A percentile compares a stretch with the other conserved stretches of the same genome.
phyloP scores from a whole-genome alignment of 2,797 vertebrate species.

The Orestias chungarensis region DNA sequence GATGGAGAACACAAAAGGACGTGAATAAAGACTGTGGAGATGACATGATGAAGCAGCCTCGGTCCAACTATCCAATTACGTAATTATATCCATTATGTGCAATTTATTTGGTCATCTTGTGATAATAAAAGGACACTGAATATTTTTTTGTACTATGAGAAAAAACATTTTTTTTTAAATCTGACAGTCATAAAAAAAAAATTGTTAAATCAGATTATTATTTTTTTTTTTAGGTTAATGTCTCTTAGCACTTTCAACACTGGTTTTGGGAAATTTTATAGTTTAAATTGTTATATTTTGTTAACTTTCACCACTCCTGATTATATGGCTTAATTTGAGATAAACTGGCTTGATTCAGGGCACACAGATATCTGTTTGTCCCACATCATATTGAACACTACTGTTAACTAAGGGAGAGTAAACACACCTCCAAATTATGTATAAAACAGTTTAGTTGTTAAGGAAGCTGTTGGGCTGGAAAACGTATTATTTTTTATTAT shows the following conservation, averaged over 20 bases:
- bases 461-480: background rate
- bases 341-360: too few relatives aligned
- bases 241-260: too few relatives aligned
- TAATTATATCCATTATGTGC: conserved; percentile 14
- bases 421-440: background rate
- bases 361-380: background rate
- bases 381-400: background rate
- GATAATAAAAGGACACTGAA: background rate
- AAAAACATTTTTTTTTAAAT: background rate
- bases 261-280: too few relatives aligned
- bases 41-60: conserved; percentile 14
- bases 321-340: too few relatives aligned
- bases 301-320: too few relatives aligned
- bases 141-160: background rate
- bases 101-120: background rate
- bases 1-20: conserved; percentile 1
- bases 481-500: background rate
- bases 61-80: conserved; percentile 11
- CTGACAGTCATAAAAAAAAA: background rate
- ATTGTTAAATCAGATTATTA: background rate
- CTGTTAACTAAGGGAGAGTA: background rate
- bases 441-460: background rate
- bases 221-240: background rate
- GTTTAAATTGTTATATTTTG: too few relatives aligned
- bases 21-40: conserved; percentile 1